These are phyloP conservation scores for Eledona agricola DNA, from an alignment of 2,888 invertebrate species.

Conservation along the genomic window DNA sequence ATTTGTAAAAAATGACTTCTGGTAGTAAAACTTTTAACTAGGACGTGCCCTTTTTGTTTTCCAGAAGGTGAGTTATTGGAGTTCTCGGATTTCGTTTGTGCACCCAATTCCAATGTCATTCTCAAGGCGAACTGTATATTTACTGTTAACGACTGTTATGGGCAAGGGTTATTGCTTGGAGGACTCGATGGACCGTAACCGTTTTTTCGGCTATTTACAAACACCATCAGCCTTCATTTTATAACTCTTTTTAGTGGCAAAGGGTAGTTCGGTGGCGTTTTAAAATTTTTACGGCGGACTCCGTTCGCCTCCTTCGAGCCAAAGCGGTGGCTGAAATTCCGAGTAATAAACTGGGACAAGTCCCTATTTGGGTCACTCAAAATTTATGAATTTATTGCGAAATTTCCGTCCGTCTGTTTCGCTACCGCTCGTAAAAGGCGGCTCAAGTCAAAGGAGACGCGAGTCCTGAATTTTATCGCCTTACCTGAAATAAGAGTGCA, in stretches of 20 bases:
- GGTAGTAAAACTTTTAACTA: too few species aligned
- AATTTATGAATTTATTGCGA: slow-evolving; percentile 25
- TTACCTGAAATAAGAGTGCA: slow-evolving; percentile 13
- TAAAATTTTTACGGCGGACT: slow-evolving; percentile 9
- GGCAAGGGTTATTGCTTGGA: too few species aligned
- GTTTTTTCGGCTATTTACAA: slow-evolving; percentile 23
- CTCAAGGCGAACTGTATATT: too few species aligned
- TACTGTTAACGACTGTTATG: too few species aligned
- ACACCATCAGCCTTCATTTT: slow-evolving; percentile 22
- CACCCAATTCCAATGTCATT: too few species aligned
- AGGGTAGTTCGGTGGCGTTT: slow-evolving; percentile 21
- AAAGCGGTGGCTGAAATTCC: slow-evolving; percentile 3
- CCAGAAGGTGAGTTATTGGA: too few species aligned
- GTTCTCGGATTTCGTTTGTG: too few species aligned
- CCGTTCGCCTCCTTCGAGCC: neutral
- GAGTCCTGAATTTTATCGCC: slow-evolving; percentile 6
- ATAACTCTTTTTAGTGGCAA: slow-evolving; percentile 29
- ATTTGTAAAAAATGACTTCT: too few species aligned
- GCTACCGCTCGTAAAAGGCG: slow-evolving; percentile 28
- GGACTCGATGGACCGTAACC: slow-evolving; percentile 3
- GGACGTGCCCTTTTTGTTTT: too few species aligned
- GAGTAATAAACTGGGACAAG: slow-evolving; percentile 17
- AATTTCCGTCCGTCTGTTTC: slow-evolving; percentile 12
- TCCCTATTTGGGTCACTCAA: slow-evolving; percentile 19
- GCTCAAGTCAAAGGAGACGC: slow-evolving; percentile 10